phyloP scores from a whole-genome alignment of 2,113 vertebrate genomes.

The Myiagra hebetior region DNA sequence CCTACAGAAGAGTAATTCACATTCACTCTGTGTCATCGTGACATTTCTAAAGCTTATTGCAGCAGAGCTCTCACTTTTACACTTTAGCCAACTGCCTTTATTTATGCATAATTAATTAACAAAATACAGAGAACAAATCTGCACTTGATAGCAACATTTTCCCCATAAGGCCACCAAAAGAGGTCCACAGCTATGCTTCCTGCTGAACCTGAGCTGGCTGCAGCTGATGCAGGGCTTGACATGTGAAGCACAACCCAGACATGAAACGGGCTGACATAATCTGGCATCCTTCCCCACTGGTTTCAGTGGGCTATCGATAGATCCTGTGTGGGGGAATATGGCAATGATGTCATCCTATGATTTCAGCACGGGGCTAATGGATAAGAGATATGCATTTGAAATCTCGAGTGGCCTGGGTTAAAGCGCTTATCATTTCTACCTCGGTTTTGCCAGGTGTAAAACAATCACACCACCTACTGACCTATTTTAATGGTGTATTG shows the following conservation, averaged over 20 bases:
- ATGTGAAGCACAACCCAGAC: background rate
- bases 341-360: constrained; percentile 44
- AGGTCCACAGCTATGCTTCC: background rate
- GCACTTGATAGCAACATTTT: background rate
- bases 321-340: background rate
- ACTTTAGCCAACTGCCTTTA: background rate
- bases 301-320: constrained; percentile 11
- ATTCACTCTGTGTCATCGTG: background rate
- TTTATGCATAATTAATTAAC: background rate
- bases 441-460: background rate
- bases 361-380: constrained; percentile 8
- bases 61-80: background rate
- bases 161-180: background rate
- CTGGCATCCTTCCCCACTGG: constrained; percentile 13
- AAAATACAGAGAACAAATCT: background rate
- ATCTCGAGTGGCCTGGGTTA: background rate
- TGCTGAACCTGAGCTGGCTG: background rate
- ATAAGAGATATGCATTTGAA: background rate
- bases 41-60: background rate
- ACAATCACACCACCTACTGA: background rate
- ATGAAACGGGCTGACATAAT: background rate
- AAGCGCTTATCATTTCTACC: background rate
- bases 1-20: background rate
- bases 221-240: background rate
- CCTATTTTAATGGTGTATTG: background rate